Evolutionary conservation across 2,113 vertebrate genomes (phyloP).

Genomic region (Melanostigma gelatinosum): DNA sequence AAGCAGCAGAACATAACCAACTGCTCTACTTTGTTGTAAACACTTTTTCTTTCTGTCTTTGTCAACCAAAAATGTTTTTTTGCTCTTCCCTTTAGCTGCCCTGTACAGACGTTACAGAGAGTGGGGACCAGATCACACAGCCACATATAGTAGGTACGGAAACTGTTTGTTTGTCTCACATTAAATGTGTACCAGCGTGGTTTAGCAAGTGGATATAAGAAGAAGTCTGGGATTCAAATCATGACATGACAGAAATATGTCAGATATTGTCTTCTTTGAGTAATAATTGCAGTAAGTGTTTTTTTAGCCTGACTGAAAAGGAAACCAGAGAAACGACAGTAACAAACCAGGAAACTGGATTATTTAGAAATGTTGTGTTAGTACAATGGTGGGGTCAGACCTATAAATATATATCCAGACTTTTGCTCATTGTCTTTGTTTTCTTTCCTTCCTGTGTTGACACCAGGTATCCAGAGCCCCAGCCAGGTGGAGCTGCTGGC

Average conservation of each 20-base stretch:
- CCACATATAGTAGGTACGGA: slow-evolving; percentile 84
- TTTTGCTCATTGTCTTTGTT: neutral
- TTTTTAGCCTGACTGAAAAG: neutral
- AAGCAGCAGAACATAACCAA: neutral
- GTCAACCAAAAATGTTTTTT: neutral
- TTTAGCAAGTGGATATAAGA: neutral
- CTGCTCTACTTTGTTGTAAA: neutral
- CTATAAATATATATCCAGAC: neutral
- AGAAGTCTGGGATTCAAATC: neutral
- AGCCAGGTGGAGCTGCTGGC: slow-evolving; percentile 85
- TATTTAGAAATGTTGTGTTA: neutral
- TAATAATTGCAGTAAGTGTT: neutral
- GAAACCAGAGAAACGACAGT: neutral
- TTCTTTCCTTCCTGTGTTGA: slow-evolving; percentile 3
- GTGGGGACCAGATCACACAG: slow-evolving; percentile 66
- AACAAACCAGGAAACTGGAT: neutral
- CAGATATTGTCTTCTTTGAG: neutral
- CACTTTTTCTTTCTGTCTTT: neutral
- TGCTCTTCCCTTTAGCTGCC: slow-evolving; percentile 66
- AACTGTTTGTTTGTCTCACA: neutral
- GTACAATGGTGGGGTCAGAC: neutral
- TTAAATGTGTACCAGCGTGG: neutral
- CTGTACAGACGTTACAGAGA: slow-evolving; percentile 69
- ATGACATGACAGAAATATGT: neutral
- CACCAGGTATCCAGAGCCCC: slow-evolving; percentile 88